These are phyloP conservation scores for Acrocera orbiculus DNA, from an alignment of 2,888 invertebrate genomes.

Conservation along the genomic window DNA sequence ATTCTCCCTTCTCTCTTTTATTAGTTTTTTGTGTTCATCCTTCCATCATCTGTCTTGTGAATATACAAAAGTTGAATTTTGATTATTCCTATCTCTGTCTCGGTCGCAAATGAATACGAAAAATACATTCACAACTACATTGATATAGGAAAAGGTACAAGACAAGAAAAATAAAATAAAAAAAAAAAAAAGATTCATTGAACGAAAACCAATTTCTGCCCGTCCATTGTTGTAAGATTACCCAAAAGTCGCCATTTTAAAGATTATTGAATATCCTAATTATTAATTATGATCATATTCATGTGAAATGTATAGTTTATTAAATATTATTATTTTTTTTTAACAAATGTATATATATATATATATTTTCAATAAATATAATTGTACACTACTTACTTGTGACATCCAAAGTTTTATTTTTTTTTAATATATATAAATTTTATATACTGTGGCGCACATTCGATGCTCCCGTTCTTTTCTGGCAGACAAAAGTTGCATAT, in stretches of 20 bases:
- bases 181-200: conserved; percentile 9
- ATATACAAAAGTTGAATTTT: background rate
- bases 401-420: too few relatives aligned
- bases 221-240: conserved; percentile 24
- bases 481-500: too few relatives aligned
- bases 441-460: too few relatives aligned
- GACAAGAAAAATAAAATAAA: background rate
- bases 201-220: conserved; percentile 27
- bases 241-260: conserved; percentile 20
- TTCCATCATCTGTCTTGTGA: too few relatives aligned
- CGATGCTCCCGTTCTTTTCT: too few relatives aligned
- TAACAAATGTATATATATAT: too few relatives aligned
- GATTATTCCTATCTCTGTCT: conserved; percentile 5
- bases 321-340: too few relatives aligned
- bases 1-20: conserved; percentile 7
- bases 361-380: too few relatives aligned
- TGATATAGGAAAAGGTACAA: conserved; percentile 3
- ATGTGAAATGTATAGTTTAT: too few relatives aligned
- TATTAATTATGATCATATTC: too few relatives aligned
- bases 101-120: conserved; percentile 5
- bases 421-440: too few relatives aligned
- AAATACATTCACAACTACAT: conserved; percentile 4
- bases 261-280: background rate
- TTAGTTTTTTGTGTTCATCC: conserved; percentile 1
- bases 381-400: too few relatives aligned